A percentile compares a stretch with the other conserved stretches of the same genome.
Conservation (phyloP, 2,113 vertebrate genomes). For the Thamnaconus septentrionalis region DNA sequence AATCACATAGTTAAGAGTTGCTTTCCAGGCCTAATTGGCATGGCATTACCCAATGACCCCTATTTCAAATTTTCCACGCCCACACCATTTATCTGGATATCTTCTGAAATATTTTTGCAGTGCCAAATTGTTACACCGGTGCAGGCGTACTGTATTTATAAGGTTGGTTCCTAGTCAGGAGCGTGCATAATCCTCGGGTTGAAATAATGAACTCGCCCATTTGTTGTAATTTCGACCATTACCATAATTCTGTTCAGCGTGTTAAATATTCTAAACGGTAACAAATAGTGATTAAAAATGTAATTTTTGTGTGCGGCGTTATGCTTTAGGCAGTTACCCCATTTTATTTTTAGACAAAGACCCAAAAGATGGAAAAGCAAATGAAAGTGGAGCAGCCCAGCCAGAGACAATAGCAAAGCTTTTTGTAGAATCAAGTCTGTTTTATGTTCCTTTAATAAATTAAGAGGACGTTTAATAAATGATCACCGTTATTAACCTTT, state of each 20-base stretch:
- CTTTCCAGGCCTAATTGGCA: constrained; percentile 63
- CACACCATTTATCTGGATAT: constrained; percentile 39
- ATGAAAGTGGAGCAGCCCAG: constrained; percentile 27
- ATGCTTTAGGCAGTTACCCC: constrained; percentile 40
- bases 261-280: constrained; percentile 17
- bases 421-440: too few relatives aligned
- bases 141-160: not conserved
- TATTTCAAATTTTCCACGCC: constrained; percentile 62
- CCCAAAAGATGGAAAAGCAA: constrained; percentile 28
- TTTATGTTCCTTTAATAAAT: too few relatives aligned
- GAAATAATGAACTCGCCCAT: constrained; percentile 8
- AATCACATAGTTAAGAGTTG: constrained; percentile 70
- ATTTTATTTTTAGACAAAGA: constrained; percentile 36
- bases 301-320: constrained; percentile 33
- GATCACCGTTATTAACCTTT: too few relatives aligned
- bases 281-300: constrained; percentile 48
- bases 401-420: not conserved
- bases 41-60: constrained; percentile 62
- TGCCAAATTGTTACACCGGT: constrained; percentile 5
- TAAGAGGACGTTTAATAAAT: too few relatives aligned
- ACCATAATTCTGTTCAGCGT: constrained; percentile 2
- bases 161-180: not conserved
- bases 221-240: constrained; percentile 2
- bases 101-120: not conserved
- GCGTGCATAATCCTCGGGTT: constrained; percentile 6